Evolutionary conservation across 1,140 invertebrate genomes (phyloP), one percentile per base, ranked within the genome.

Genomic region (Steinernema feltiae): DNA sequence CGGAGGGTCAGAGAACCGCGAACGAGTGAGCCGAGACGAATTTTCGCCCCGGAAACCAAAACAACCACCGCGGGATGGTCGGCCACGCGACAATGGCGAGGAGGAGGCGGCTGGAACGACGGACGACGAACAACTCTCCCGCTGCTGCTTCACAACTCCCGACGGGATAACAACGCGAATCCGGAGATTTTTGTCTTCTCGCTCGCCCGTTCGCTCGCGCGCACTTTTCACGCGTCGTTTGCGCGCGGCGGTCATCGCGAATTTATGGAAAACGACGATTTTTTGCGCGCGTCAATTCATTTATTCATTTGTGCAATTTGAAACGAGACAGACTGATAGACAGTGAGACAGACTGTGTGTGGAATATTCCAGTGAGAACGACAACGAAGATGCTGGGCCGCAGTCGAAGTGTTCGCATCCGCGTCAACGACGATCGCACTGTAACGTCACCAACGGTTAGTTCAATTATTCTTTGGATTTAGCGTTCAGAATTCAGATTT

Each of bases 381-480:
- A 63, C 12, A 12, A 63, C 12, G 12, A 63, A 27, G 12, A 63
- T 63, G 53, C 24, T 63, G 15, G 53, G 53, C 15, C 53, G 53
- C 7, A 63, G 53, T 63, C 15, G 53, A 63, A 63, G 53, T 27
- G 53, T 63, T 15, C 53, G 53, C 12, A 63, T 63, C 53, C 53
- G 53, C 53, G 53, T 63, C 53, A 63, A 63, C 24, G 53, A 63
- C 12, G 53, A 63, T 21, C 53, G 53, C 53, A 63, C 53, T 63
- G 53, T 63, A 63, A 63, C 53, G 24, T 63, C 53, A 21, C 53
- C 53, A 63, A 63, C 7, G 24, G 53, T 63, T 12, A 63, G 53
- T 63, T 27, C 12, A 3, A 15, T 63, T n/a, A n/a, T 21, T 63
- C 53, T 63, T 63, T n/a, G 2, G 24, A 63, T 41, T n/a, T n/a